A percentile compares a stretch with the other conserved stretches of the same genome.
Evolutionary conservation across 2,888 invertebrate species (phyloP).

Genomic region (Clanis bilineata): DNA sequence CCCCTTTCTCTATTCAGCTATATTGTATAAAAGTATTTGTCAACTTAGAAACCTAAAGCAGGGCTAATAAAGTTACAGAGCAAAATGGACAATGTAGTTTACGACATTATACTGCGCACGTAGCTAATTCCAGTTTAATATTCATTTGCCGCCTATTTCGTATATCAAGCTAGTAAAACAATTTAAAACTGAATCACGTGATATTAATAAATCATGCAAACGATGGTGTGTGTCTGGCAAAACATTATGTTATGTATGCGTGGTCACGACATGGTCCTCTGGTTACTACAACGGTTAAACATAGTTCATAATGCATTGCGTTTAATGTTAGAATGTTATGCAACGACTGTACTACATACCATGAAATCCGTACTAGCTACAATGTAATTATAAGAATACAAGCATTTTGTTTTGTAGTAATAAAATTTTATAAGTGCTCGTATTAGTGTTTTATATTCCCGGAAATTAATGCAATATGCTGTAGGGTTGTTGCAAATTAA

Average conservation of each 20-base stretch:
- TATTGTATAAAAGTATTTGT: too few species aligned
- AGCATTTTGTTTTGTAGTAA: not conserved
- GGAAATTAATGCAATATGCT: not conserved
- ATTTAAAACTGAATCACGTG: constrained; percentile 17
- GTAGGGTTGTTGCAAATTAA: not conserved
- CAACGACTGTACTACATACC: not conserved
- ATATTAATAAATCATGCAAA: constrained; percentile 17
- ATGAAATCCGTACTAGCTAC: not conserved
- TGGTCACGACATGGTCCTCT: constrained; percentile 54
- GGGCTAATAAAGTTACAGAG: too few species aligned
- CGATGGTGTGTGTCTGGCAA: constrained; percentile 15
- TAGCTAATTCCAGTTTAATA: not conserved
- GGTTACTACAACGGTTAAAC: not conserved
- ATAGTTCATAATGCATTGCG: not conserved
- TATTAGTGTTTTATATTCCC: not conserved
- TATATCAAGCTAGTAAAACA: not conserved
- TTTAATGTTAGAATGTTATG: not conserved
- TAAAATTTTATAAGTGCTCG: not conserved
- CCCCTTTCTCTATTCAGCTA: too few species aligned
- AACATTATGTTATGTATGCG: constrained; percentile 45
- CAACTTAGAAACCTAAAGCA: too few species aligned
- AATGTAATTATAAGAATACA: not conserved
- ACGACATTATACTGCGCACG: too few species aligned
- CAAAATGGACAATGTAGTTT: too few species aligned
- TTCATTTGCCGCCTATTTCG: not conserved